A percentile compares a stretch with the other conserved stretches of the same genome.
Conservation (phyloP, 2,888 invertebrate genomes). For the Xestia rhomboidea region DNA sequence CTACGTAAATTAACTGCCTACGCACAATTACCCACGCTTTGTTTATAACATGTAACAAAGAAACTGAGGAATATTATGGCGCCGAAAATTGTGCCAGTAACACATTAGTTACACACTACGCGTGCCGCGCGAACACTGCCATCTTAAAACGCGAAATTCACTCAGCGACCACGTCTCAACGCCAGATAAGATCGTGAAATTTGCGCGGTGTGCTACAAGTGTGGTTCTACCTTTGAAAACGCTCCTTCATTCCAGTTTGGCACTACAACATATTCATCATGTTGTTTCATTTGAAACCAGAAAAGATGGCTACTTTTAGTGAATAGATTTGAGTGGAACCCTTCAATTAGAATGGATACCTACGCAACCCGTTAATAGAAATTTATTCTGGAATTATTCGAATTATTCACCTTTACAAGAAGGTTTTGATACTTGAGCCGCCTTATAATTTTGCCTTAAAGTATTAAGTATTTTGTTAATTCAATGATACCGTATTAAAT, state of each 20-base stretch:
- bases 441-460: background rate
- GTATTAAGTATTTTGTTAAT: too few species aligned
- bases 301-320: slow-evolving; percentile 2
- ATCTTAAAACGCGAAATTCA: slow-evolving; percentile 31
- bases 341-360: slow-evolving; percentile 32
- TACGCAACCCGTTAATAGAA: background rate
- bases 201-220: slow-evolving; percentile 35
- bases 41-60: slow-evolving; percentile 48
- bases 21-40: slow-evolving; percentile 55
- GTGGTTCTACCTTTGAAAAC: slow-evolving; percentile 31
- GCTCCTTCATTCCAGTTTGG: slow-evolving; percentile 15
- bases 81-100: slow-evolving; percentile 30
- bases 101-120: slow-evolving; percentile 33
- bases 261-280: slow-evolving; percentile 1
- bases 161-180: slow-evolving; percentile 1
- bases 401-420: background rate
- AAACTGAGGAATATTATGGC: slow-evolving; percentile 46
- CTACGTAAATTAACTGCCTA: slow-evolving; percentile 55
- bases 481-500: too few species aligned
- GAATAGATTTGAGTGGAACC: slow-evolving; percentile 26
- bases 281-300: slow-evolving; percentile 9
- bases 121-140: background rate
- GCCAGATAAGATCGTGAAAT: slow-evolving; percentile 29
- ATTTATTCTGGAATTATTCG: slow-evolving; percentile 24
- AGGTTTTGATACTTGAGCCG: background rate